Conservation (phyloP, 2,113 vertebrate genomes). For the Mustela nigripes region DNA sequence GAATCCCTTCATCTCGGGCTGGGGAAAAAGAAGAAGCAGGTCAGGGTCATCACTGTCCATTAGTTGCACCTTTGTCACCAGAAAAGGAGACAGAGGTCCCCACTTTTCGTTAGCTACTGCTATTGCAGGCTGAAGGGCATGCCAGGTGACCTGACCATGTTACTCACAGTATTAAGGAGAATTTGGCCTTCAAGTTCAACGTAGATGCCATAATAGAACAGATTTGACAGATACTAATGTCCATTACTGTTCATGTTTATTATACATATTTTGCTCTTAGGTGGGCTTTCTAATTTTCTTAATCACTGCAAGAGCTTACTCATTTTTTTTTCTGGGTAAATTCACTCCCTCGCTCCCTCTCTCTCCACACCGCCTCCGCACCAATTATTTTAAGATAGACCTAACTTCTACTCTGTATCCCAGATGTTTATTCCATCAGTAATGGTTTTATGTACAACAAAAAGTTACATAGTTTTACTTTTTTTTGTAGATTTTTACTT, state of each 20-base stretch:
- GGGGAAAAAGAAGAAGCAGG: background rate
- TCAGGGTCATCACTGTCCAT: background rate
- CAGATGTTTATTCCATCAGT: background rate
- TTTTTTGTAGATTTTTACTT: background rate
- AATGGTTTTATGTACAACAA: background rate
- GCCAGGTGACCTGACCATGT: accelerated
- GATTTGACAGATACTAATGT: background rate
- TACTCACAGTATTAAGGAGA: background rate
- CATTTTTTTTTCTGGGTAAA: background rate
- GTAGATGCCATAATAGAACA: background rate
- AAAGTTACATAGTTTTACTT: background rate
- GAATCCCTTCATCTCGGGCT: background rate
- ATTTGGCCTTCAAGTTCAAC: background rate
- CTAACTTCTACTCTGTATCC: background rate
- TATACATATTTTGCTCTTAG: background rate
- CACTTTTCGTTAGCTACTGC: background rate
- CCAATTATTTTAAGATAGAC: background rate
- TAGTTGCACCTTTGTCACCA: background rate
- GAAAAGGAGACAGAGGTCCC: background rate
- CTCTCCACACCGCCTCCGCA: background rate
- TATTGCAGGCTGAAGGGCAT: background rate
- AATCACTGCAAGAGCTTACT: background rate
- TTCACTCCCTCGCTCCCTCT: too few relatives aligned
- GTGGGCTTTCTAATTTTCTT: background rate
- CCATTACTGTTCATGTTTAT: background rate